These are phyloP conservation scores for Myotis planiceps DNA, from an alignment of 2,797 vertebrate species.

Conservation along the genomic window DNA sequence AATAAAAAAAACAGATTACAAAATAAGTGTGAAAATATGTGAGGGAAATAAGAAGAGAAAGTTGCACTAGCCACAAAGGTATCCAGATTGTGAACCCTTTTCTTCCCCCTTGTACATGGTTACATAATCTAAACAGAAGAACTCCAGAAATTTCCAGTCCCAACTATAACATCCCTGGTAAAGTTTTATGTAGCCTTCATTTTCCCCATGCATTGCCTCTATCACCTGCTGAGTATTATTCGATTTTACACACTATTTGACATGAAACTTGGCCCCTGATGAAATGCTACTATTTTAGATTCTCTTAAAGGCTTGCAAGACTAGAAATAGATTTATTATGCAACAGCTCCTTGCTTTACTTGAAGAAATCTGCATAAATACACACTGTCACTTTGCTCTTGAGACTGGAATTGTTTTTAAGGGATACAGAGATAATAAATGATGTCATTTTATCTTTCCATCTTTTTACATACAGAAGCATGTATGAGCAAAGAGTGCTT, in stretches of 20 bases:
- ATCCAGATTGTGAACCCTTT: neutral
- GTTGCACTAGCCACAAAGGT: neutral
- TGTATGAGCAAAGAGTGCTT: neutral
- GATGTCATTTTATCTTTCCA: neutral
- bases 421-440: neutral
- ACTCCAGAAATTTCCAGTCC: neutral
- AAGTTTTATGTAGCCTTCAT: neutral
- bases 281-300: constrained; percentile 42
- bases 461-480: neutral
- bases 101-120: neutral
- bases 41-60: neutral
- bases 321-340: constrained; percentile 32
- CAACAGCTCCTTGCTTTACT: neutral
- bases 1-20: no score
- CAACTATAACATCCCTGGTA: neutral
- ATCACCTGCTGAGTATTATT: constrained; percentile 7
- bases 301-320: constrained; percentile 13
- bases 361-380: constrained; percentile 22
- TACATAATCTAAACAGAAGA: neutral
- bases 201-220: neutral
- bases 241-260: constrained; percentile 25
- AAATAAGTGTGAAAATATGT: neutral
- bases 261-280: constrained; percentile 2
- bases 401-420: neutral
- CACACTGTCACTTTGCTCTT: neutral